Evolutionary conservation across 1,140 invertebrate species (phyloP).

Genomic region (Battus philenor): DNA sequence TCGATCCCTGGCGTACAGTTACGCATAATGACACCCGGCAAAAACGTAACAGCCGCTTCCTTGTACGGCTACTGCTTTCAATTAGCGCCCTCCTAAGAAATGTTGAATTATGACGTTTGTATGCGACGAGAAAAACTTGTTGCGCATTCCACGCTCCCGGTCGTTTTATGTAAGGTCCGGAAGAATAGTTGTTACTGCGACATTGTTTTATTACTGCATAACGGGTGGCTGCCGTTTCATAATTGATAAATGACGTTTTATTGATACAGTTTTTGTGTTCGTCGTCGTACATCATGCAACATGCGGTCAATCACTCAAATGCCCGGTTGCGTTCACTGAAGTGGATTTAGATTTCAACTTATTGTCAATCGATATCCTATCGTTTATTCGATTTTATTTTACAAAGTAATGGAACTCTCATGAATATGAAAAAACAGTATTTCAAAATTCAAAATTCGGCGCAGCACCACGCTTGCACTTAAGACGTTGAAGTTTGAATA

Average conservation of each 20-base stretch:
- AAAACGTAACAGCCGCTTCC: constrained; percentile 34
- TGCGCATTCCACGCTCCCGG: constrained; percentile 9
- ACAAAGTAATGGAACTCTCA: no score
- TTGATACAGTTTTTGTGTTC: constrained; percentile 1
- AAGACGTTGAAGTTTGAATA: no score
- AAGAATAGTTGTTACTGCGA: constrained; percentile 2
- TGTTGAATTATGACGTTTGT: constrained; percentile 38
- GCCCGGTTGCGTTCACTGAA: not conserved
- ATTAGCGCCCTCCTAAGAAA: constrained; percentile 33
- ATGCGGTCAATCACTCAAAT: not conserved
- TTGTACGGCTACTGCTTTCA: constrained; percentile 29
- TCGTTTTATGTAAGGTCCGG: constrained; percentile 6
- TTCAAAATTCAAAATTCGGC: no score
- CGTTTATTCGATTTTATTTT: no score
- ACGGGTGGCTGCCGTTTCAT: constrained; percentile 1
- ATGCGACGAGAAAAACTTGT: constrained; percentile 9
- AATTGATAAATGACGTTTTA: constrained; percentile 5
- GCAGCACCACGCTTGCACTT: no score
- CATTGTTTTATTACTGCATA: constrained; percentile 3
- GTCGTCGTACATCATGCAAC: not conserved
- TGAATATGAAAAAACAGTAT: no score
- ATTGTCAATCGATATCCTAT: no score
- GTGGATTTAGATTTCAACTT: not conserved
- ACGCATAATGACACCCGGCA: constrained; percentile 36
- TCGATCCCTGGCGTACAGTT: constrained; percentile 33